Base-by-base conservation (phyloP, 1,140 invertebrate species). In the Dolichoris vasculosae region DNA sequence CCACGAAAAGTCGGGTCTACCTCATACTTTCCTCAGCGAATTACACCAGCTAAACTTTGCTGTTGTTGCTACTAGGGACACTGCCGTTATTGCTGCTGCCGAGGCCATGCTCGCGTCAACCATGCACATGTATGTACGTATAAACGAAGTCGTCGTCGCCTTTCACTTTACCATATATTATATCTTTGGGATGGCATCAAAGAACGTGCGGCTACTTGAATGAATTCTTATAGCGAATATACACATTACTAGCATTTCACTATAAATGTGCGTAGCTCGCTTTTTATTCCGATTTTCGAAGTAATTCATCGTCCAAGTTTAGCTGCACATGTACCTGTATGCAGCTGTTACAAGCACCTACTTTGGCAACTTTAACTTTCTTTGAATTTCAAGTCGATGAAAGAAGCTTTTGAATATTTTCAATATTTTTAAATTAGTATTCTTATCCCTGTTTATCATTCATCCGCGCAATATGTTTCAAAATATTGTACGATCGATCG, bases 81-180 rank as follows among this genome's bases (percentile, higher is more conserved):
- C 15, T 51, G 48, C 48, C 20, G 48, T 2, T 51, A 17, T 17
- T 51, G 48, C 8, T 26, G 35, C 40, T 20, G 67, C 51, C 83
- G 83, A 78, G 76, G 83, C 38, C 83, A 63, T 46, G 64, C 67
- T 30, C n/a, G 59, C 75, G 38, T 17, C 8, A n/a, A 26, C 35
- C 67, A 69, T 35, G 82, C 75, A 67, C 75, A 67, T 43, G 26
- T 77, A 71, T 43, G 63, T n/a, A 55, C 55, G 32, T 76, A 40
- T n/a, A 76, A 23, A 40, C 67, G 6, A 0, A 20, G 83, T 83
- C 85, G 38, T 88, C 87, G 89, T 88, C 89, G 90, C 91, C 92
- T 93, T 93, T 93, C 92, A 93, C 92, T 93, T 89, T 88, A 86
- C 89, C 88, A 88, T 90, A n/a, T n/a, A 90, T 87, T 88, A 89